Evolutionary conservation across 1,140 invertebrate species (phyloP).

Genomic region (Vanessa tameamea): DNA sequence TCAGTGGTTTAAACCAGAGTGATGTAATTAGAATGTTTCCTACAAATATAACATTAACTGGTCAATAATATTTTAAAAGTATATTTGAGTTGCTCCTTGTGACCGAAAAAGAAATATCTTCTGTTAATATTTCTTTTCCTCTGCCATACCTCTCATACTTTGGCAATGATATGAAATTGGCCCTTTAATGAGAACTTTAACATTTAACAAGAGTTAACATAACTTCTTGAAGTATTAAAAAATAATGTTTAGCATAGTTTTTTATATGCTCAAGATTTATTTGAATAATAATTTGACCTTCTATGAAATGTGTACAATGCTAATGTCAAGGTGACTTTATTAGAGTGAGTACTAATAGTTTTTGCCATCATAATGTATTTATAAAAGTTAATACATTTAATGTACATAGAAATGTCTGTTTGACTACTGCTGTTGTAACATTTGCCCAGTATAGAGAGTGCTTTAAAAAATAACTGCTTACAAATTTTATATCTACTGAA

Average conservation of each 20-base stretch:
- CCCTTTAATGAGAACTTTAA: neutral
- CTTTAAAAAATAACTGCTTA: too few relatives aligned
- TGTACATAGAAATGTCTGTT: neutral
- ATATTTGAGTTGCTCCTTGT: too few relatives aligned
- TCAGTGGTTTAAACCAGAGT: too few relatives aligned
- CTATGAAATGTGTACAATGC: constrained; percentile 7
- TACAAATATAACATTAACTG: too few relatives aligned
- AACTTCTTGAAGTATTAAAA: neutral
- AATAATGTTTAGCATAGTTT: neutral
- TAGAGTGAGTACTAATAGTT: neutral
- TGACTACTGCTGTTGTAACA: neutral
- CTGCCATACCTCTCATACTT: too few relatives aligned
- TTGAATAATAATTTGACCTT: constrained; percentile 1
- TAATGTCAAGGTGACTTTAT: constrained; percentile 14
- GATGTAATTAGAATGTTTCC: too few relatives aligned
- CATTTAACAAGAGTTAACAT: too few relatives aligned
- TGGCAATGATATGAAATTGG: too few relatives aligned
- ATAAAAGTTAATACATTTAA: neutral
- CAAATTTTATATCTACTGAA: too few relatives aligned
- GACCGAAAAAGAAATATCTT: too few relatives aligned
- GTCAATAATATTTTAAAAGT: too few relatives aligned
- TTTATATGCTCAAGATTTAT: neutral
- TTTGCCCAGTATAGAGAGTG: neutral
- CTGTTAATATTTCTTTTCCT: too few relatives aligned
- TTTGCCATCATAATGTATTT: neutral